Evolutionary conservation across 1,140 invertebrate genomes (phyloP).

Genomic region (Pachypeltis micranthus): DNA sequence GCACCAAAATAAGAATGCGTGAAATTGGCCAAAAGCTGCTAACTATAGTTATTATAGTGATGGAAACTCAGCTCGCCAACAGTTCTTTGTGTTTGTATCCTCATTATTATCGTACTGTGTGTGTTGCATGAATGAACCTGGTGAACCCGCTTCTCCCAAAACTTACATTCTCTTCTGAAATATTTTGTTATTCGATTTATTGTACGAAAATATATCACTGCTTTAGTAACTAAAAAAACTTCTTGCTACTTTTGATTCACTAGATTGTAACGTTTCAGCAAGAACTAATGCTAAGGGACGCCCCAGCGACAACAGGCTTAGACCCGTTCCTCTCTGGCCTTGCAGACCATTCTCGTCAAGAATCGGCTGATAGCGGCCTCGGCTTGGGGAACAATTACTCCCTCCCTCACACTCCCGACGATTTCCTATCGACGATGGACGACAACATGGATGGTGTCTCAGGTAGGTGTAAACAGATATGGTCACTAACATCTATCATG

Average conservation of each 20-base stretch:
- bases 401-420: conserved; percentile 81
- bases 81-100: too few species aligned
- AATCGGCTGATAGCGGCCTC: conserved; percentile 83
- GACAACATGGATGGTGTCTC: conserved; percentile 73
- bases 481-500: too few species aligned
- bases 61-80: too few species aligned
- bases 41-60: too few species aligned
- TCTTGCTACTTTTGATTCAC: conserved; percentile 11
- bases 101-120: too few species aligned
- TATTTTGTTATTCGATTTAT: conserved; percentile 4
- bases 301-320: conserved; percentile 34
- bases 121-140: too few species aligned
- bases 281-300: conserved; percentile 51
- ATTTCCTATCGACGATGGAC: conserved; percentile 77
- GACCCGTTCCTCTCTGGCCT: conserved; percentile 73
- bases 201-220: background rate
- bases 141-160: too few species aligned
- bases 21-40: too few species aligned
- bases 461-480: too few species aligned
- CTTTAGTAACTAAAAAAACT: background rate
- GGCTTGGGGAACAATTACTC: conserved; percentile 75
- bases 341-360: conserved; percentile 78
- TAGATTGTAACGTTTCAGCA: conserved; percentile 38
- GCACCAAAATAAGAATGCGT: too few species aligned
- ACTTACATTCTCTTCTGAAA: too few species aligned